Evolutionary conservation across 2,888 invertebrate genomes (phyloP), one percentile per base, ranked within the genome.

Genomic region (Anorthoa munda): DNA sequence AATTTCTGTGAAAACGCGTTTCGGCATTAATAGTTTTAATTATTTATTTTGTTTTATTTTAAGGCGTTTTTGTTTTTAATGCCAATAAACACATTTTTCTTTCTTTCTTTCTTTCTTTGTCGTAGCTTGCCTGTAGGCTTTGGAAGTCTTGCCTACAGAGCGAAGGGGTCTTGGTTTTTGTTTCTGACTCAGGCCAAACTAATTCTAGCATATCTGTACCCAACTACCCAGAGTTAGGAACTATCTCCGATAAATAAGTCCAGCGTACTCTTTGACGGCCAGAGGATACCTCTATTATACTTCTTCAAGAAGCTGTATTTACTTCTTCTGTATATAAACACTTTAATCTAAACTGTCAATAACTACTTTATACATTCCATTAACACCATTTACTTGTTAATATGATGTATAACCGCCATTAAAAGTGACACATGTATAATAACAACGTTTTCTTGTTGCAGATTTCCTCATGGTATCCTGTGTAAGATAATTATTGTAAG

Each of bases 401-500:
- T 61, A 65, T 66, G 77, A 56, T 77, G 18, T 68, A 81, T 66
- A 59, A 66, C 56, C 67, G 60, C 55, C 31, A 74, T 82, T 79
- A 82, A 60, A 21, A 60, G 26, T 69, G 75, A 66, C 66, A 82
- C 67, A 71, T 66, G 55, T 64, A 15, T 65, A 61, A 71, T 66
- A 68, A 79, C 55, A 64, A 53, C 63, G 66, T 75, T 79, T 75
- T 72, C 84, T 90, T 88, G 88, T 92, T 90, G 26, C 92, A 92
- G 92, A 83, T 89, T 85, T 84, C 90, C 91, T 88, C 86, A 92
- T 92, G 92, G 81, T 88, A 87, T 86, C 84, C 86, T 86, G 87
- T 80, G 66, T 85, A 68, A 86, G 87, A 91, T 92, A 89, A 89
- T 77, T 77, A 77, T 83, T 85, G 92, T 92, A 86, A 92, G 92